Evolutionary conservation across 2,888 invertebrate genomes (phyloP), one percentile per base, ranked within the genome.

Genomic region (Luffia ferchaultella): DNA sequence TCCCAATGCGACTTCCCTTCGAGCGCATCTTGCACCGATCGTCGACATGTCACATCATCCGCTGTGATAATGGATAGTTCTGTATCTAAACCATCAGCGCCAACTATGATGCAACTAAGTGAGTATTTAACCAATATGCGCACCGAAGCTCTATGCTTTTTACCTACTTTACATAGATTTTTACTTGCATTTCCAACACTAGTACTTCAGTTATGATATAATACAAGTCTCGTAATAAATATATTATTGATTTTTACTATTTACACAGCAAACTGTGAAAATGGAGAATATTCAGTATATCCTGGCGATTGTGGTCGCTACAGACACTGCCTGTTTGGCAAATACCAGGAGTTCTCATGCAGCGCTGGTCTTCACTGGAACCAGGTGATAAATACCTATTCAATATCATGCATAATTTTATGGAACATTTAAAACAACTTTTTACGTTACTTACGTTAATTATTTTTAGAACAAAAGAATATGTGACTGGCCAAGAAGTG

Each of bases 271-370:
- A 69, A 61, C 54, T 70, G 92, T 64, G 80, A 87, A 53, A 88
- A 86, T 47, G 90, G 90, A n/a, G 73, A 85, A 52, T 91, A 89
- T 60, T 86, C 89, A 0, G 70, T 86, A 0, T 82, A 89, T 57
- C 89, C 90, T 0, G 86, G 86, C 0, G 90, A 93, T 61, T 95
- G 95, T 62, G 82, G 83, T 1, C 88, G 89, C 50, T 95, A 93
- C 64, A 82, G 89, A 54, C 89, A 91, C 55, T 95, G 95, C 60
- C 76, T 93, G 16, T 93, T 93, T 87, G 93, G 93, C 30, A 89
- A 90, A 61, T 89, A 88, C 52, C 88, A 92, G 65, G 85, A 88
- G 16, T 90, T 89, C 59, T 76, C 88, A 15, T 95, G 95, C 67
- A 87, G 88, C 42, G 84, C 88, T 7, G 91, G 91, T 15, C 74